Evolutionary conservation across 2,797 vertebrate species (phyloP).

Genomic region (Antrozous pallidus): DNA sequence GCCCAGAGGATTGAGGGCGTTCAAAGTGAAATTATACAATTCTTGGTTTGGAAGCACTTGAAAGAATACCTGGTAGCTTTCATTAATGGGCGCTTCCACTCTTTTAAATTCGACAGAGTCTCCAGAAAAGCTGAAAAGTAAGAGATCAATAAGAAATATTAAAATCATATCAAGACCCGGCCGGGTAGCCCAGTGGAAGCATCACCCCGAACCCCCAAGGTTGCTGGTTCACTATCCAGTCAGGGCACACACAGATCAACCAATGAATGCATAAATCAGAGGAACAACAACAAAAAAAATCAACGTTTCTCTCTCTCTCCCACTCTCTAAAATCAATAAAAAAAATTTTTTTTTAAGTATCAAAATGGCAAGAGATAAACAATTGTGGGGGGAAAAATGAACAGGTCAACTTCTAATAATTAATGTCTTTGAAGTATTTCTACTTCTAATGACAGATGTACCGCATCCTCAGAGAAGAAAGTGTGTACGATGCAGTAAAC

Average conservation of each 20-base stretch:
- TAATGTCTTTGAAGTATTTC: background rate
- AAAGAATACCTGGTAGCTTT: conserved; percentile 71
- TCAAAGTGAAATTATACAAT: conserved; percentile 79
- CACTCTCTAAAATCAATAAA: background rate
- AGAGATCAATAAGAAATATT: conserved; percentile 6
- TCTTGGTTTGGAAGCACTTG: conserved; percentile 76
- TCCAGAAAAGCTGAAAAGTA: conserved; percentile 79
- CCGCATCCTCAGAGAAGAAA: background rate
- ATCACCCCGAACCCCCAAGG: background rate
- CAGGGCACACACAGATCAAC: background rate
- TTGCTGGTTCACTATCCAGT: background rate
- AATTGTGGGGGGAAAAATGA: background rate
- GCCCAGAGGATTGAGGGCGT: conserved; percentile 79
- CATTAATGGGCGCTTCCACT: conserved; percentile 49
- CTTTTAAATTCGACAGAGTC: conserved; percentile 68
- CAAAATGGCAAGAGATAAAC: background rate
- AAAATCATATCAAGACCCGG: background rate
- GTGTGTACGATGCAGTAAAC: background rate
- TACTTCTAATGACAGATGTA: background rate
- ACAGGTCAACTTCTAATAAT: background rate
- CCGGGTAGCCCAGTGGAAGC: background rate
- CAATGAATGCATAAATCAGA: background rate
- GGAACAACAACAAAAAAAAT: background rate
- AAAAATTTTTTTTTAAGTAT: background rate
- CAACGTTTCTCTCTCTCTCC: background rate